phyloP scores from a whole-genome alignment of 1,140 invertebrate genomes.

The Cherax quadricarinatus region DNA sequence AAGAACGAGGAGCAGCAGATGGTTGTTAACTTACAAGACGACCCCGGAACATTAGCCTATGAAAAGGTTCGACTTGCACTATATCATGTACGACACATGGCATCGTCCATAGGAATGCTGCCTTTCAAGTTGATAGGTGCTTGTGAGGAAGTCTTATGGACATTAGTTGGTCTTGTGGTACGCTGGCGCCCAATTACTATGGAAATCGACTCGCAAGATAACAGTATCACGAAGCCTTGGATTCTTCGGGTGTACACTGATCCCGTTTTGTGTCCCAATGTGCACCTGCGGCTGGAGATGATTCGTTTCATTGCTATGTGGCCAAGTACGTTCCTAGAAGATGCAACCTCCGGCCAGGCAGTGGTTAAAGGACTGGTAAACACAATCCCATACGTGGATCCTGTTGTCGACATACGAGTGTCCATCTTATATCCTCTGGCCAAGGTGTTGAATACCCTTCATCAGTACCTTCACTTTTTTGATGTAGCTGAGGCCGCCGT shows the following conservation, averaged over 20 bases:
- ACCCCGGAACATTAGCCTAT: too few relatives aligned
- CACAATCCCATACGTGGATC: not conserved
- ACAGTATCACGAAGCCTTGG: not conserved
- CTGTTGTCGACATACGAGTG: not conserved
- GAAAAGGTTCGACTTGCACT: too few relatives aligned
- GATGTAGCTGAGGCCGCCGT: not conserved
- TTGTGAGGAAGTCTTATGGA: not conserved
- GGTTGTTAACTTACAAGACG: too few relatives aligned
- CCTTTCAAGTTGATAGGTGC: too few relatives aligned
- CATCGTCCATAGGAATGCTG: too few relatives aligned
- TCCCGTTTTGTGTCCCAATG: not conserved
- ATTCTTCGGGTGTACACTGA: not conserved
- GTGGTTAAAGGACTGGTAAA: not conserved
- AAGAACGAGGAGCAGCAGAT: too few relatives aligned
- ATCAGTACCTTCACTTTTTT: not conserved
- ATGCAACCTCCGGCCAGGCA: not conserved
- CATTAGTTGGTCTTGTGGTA: not conserved
- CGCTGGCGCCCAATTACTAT: not conserved
- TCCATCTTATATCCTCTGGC: not conserved
- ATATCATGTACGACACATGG: too few relatives aligned
- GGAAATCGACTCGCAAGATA: too few relatives aligned
- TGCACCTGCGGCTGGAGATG: not conserved
- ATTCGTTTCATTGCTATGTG: not conserved
- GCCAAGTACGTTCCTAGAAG: not conserved
- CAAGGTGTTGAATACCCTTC: not conserved